Evolutionary conservation across 1,140 invertebrate species (phyloP), one percentile per base, ranked within the genome.

Genomic region (Leptopilina clavipes): DNA sequence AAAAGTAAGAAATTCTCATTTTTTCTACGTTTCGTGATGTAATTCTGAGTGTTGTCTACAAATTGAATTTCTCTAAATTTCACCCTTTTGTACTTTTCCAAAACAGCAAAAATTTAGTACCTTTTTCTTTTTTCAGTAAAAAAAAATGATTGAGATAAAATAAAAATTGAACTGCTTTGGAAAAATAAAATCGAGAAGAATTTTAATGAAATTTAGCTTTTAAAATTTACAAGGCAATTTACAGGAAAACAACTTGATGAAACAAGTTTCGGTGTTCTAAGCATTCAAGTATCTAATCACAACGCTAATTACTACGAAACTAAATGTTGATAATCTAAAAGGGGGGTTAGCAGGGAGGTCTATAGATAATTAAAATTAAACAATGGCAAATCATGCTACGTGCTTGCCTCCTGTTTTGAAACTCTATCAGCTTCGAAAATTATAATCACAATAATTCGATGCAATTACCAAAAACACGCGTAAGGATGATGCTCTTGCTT

Each of bases 381-480:
- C 56, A 59, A 59, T 59, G 9, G 22, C 56, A 31, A 22, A 31
- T 31, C 59, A 65, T 65, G 59, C 59, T n/a, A 31, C 59, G 59
- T 65, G 59, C 59, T 40, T 65, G 59, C 59, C 19, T 6, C 59
- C 59, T 65, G 59, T 5, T n/a, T 59, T 59, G 56, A 59, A 22
- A 59, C 22, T 59, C 56, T 59, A 59, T 59, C 56, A 59, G 56
- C 56, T 59, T 65, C 12, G 59, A 65, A 65, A 65, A 65, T 65
- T 25, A 65, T 31, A 65, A 31, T 65, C 59, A 65, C 59, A 65
- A 65, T 65, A 65, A 65, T 31, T 65, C 59, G 59, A 65, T 65
- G 59, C 59, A 65, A 65, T 65, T 65, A 65, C 59, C 59, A 65
- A 65, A 65, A 65, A 65, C 59, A 65, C 59, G 59, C 14, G 19